Conservation (phyloP, 1,140 invertebrate genomes). For the Pseudoatta argentina region DNA sequence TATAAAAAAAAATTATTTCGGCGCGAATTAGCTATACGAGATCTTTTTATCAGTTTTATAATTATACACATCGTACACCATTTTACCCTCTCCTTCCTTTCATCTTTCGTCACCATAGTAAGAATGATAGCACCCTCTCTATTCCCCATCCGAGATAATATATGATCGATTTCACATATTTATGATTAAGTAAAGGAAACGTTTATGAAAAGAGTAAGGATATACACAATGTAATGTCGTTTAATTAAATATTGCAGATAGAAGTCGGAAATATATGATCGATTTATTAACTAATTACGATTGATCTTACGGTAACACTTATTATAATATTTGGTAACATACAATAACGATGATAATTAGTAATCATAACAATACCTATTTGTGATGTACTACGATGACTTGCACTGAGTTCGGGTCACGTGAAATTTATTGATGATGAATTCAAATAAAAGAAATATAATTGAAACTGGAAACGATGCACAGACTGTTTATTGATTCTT, state of each 20-base stretch:
- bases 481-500: constrained; percentile 84
- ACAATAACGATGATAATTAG: constrained; percentile 82
- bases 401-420: constrained; percentile 85
- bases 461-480: constrained; percentile 85
- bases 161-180: constrained; percentile 66
- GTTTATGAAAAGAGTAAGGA: constrained; percentile 78
- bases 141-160: constrained; percentile 63
- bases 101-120: constrained; percentile 38
- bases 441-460: constrained; percentile 87
- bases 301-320: constrained; percentile 82
- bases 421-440: constrained; percentile 86
- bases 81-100: constrained; percentile 18
- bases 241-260: constrained; percentile 80
- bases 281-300: constrained; percentile 79
- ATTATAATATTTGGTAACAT: constrained; percentile 81
- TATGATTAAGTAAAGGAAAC: constrained; percentile 72
- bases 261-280: constrained; percentile 78
- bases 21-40: constrained; percentile 31
- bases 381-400: constrained; percentile 86
- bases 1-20: constrained; percentile 36
- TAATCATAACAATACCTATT: constrained; percentile 84
- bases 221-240: constrained; percentile 85
- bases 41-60: constrained; percentile 43
- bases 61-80: constrained; percentile 26
- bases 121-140: constrained; percentile 61